Evolutionary conservation across 2,113 vertebrate species (phyloP), one percentile per base, ranked within the genome.

Genomic region (Forbesichthys agassizii): DNA sequence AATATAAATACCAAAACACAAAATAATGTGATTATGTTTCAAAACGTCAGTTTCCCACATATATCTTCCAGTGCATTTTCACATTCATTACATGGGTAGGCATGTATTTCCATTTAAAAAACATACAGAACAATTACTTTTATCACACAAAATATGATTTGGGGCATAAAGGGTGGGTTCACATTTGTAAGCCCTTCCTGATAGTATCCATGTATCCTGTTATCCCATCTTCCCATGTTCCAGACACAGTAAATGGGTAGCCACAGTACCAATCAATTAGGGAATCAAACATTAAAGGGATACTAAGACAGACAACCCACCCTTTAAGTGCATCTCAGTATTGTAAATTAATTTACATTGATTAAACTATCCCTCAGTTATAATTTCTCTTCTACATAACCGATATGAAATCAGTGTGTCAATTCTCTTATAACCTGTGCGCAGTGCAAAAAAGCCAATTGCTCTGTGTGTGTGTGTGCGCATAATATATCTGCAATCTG

Each of bases 101-200:
- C 71, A 59, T 74, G 27, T 36, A 48, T 18, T 83, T 74, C n/a
- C 52, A 58, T 48, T 79, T 33, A 53, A 11, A 61, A 33, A 61
- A 61, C 11, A 60, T 48, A 76, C n/a, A 77, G 33, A 73, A 78
- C 56, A 68, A 69, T 83, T 85, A 83, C 74, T 88, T 88, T 91
- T 84, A 88, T 91, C 85, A 81, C 65, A 81, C 80, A 88, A 20
- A 13, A 64, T 56, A 86, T 82, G 66, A 68, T 60, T 48, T 47
- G 55, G 73, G 73, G 74, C 65, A 73, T 72, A 60, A 79, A 48
- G 57, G 69, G 52, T 75, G 70, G 61, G 55, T 68, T 68, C 18
- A 49, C 36, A 42, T 42, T 42, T 27, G 27, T 27, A 27, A 27
- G 27, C 27, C 27, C 27, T 27, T 55, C 53, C 14, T 16, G 53